These are phyloP conservation scores for Parauchenoglanis ngamensis DNA, from an alignment of 2,797 vertebrate species.

Conservation along the genomic window DNA sequence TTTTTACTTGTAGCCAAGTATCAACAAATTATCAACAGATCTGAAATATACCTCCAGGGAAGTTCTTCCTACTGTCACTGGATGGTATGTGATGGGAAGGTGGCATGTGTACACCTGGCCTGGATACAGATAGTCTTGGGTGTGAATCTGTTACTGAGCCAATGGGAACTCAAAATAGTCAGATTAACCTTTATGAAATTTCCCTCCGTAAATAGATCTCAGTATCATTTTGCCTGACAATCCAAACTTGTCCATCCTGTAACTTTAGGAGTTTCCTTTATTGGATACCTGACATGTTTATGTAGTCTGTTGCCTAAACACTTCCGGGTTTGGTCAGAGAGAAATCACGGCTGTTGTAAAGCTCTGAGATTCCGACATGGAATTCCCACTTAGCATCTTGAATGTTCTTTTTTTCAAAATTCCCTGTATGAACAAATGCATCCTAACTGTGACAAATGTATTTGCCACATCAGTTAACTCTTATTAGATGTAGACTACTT, in stretches of 20 bases:
- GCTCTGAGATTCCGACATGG: background rate
- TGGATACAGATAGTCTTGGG: background rate
- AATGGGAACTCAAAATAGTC: background rate
- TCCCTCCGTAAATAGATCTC: background rate
- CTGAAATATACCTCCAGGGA: background rate
- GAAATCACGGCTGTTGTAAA: background rate
- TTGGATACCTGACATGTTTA: background rate
- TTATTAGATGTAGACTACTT: background rate
- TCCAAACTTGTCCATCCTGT: background rate
- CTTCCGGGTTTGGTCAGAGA: background rate
- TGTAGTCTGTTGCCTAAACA: background rate
- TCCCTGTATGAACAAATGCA: background rate
- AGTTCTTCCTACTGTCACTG: background rate
- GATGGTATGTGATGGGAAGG: background rate
- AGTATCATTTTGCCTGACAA: background rate
- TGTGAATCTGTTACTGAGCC: background rate
- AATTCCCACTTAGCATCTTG: background rate
- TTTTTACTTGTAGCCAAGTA: background rate
- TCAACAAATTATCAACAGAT: background rate
- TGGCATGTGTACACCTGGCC: background rate
- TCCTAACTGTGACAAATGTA: background rate
- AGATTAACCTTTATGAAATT: background rate
- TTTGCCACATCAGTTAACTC: background rate
- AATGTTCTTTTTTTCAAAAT: background rate
- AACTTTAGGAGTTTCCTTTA: background rate